phyloP scores from a whole-genome alignment of 2,888 invertebrate species.

The Unio pictorum region DNA sequence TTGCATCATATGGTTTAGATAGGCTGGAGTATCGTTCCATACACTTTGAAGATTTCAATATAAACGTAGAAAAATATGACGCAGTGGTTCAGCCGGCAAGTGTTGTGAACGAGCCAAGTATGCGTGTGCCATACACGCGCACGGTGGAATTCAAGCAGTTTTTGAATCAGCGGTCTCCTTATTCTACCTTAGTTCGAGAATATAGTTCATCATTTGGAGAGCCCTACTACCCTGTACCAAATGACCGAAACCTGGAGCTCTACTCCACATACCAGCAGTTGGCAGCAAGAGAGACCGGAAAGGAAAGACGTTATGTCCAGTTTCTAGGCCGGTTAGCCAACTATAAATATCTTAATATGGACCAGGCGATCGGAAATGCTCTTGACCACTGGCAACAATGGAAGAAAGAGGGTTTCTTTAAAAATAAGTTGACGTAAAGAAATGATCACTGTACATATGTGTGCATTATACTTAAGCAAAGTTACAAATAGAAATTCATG shows the following conservation, averaged over 20 bases:
- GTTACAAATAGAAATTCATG: no score
- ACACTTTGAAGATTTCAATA: background rate
- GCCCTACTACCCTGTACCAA: slow-evolving; percentile 14
- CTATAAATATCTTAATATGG: slow-evolving; percentile 15
- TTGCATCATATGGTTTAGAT: background rate
- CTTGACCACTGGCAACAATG: slow-evolving; percentile 3
- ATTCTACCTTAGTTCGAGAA: slow-evolving; percentile 3
- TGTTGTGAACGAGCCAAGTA: slow-evolving; percentile 8
- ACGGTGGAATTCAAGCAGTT: slow-evolving; percentile 12
- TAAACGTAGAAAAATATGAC: background rate
- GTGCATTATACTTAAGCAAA: no score
- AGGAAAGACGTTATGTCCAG: background rate
- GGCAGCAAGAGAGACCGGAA: background rate
- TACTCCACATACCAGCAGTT: slow-evolving; percentile 1
- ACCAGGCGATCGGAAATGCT: slow-evolving; percentile 10
- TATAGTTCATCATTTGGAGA: slow-evolving; percentile 2
- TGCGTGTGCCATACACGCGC: background rate
- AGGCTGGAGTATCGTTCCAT: slow-evolving; percentile 5
- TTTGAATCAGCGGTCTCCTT: background rate
- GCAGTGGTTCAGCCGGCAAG: background rate
- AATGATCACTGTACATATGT: no score
- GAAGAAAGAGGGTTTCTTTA: no score
- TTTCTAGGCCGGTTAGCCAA: slow-evolving; percentile 9
- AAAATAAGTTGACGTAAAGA: no score
- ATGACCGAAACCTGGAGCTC: background rate